Base-by-base conservation (phyloP, 2,888 invertebrate genomes). In the Periphyllus acericola region DNA sequence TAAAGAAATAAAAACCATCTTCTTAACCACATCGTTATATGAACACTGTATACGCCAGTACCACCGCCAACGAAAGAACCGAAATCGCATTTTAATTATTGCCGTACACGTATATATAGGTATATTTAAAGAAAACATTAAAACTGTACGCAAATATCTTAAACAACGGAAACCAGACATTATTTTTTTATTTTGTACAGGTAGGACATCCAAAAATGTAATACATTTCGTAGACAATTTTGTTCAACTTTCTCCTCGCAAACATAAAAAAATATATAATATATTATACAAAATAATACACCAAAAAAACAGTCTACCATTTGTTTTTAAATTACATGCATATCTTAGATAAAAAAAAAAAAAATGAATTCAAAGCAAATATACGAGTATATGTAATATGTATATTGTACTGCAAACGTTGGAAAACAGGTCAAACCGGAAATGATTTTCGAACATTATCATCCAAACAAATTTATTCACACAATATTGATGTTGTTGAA, bases 321-420 rank as follows among this genome's bases (percentile, higher is more conserved):
- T n/a, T 55, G 36, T 75, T 84, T 40, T 29, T 40, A 46, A 66
- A 84, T 66, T 72, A 74, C 55, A 55, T 14, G 75, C 25, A 36
- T 25, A 46, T 76, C 36, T 46, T 81, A 25, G 52, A 52, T 75
- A 21, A 29, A 8, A 25, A 52, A 34, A 25, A 34, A 83, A 83
- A 66, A 83, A 85, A 85, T 46, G 34, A 68, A 85, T 78, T 85
- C 32, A 75, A 84, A 76, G 83, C 75, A 84, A 84, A 84, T 83
- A 83, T n/a, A n/a, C n/a, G n/a, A n/a, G n/a, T n/a, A n/a, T n/a
- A n/a, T n/a, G n/a, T n/a, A n/a, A n/a, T n/a, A n/a, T n/a, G n/a
- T n/a, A n/a, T 17, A 25, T 81, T 17, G 40, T 71, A 68, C 4
- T 21, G 66, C 66, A 68, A 34, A 72, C 82, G 21, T 74, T 78